A percentile compares a stretch with the other conserved stretches of the same genome.
phyloP scores from a whole-genome alignment of 92 coral and sea anemone species.

The Actinostola sp. region DNA sequence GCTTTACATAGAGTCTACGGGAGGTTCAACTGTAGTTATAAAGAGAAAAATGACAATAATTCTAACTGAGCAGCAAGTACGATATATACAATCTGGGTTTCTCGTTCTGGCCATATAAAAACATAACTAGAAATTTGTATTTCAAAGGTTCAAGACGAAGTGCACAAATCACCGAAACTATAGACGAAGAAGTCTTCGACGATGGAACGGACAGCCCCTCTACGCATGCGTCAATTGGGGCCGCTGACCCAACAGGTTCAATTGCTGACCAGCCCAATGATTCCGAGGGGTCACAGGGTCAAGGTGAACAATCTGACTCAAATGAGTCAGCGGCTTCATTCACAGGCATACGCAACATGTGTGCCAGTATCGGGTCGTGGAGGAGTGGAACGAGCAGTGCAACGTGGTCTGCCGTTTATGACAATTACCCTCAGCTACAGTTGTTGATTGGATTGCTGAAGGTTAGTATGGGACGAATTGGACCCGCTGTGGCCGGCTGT shows the following conservation, averaged over 20 bases:
- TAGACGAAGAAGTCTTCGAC: constrained; percentile 85
- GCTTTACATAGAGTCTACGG: no score
- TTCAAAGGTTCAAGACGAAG: constrained; percentile 80
- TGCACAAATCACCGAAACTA: constrained; percentile 76
- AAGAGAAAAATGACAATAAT: no score
- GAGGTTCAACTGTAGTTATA: no score
- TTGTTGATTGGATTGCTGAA: constrained; percentile 76
- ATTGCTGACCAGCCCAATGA: constrained; percentile 57
- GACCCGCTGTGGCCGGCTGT: no score
- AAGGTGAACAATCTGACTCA: constrained; percentile 71
- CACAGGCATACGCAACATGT: constrained; percentile 67
- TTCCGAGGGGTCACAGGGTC: constrained; percentile 57
- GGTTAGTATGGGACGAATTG: constrained; percentile 43
- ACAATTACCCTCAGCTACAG: constrained; percentile 77
- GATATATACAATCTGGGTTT: no score
- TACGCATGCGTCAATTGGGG: constrained; percentile 24
- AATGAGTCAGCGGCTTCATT: constrained; percentile 64
- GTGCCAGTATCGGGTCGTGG: constrained; percentile 80
- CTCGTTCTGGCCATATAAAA: no score
- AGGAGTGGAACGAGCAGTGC: constrained; percentile 80
- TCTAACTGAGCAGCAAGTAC: no score
- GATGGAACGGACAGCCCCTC: constrained; percentile 42
- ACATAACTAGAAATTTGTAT: no score
- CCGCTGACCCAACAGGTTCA: constrained; percentile 37
- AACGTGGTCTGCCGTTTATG: constrained; percentile 80